Evolutionary conservation across 2,888 invertebrate species (phyloP), one percentile per base, ranked within the genome.

Genomic region (Melinaea menophilus): DNA sequence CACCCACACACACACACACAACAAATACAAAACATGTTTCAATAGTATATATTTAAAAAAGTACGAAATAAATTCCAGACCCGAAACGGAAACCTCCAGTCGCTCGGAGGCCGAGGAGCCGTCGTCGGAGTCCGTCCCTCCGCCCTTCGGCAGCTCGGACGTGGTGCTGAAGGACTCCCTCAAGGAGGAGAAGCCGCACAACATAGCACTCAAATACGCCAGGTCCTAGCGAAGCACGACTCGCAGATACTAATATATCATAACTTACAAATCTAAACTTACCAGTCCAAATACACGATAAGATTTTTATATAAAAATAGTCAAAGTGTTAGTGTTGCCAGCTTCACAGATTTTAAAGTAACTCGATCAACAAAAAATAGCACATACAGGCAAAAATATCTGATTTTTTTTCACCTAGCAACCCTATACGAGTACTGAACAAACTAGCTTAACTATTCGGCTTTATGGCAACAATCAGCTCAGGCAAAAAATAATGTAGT

Each of bases 181-280:
- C 64, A 84, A 84, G 66, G 80, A 86, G 59, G 89, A 89, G 75
- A 89, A 89, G 64, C 87, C 88, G 0, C 79, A 78, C n/a, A 73
- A 73, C n/a, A 77, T 79, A 61, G 89, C 89, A 2, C 76, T 88
- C 37, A 88, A 86, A 73, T 89, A 80, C 71, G 89, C 89, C 4
- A 71, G 86, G 35, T 89, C 88, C 66, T 88, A 88, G 78, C 80
- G 61, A 66, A 58, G n/a, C 58, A 67, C 51, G 11, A 62, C 62
- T 12, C 34, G 31, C 13, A 37, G 33, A 48, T 59, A 66, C 64
- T 58, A 51, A 7, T 9, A 9, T 9, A 41, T 41, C 11, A 9
- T 41, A 41, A 41, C 7, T 9, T 41, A 41, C 57, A 61, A 63
- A 64, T 13, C 7, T 41, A 9, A 9, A 9, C 1, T 41, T 9